A percentile compares a stretch with the other conserved stretches of the same genome.
These are phyloP conservation scores for Chondrosia reniformis DNA, from an alignment of 37 sponge, comb jelly and placozoan species.

Conservation along the genomic window DNA sequence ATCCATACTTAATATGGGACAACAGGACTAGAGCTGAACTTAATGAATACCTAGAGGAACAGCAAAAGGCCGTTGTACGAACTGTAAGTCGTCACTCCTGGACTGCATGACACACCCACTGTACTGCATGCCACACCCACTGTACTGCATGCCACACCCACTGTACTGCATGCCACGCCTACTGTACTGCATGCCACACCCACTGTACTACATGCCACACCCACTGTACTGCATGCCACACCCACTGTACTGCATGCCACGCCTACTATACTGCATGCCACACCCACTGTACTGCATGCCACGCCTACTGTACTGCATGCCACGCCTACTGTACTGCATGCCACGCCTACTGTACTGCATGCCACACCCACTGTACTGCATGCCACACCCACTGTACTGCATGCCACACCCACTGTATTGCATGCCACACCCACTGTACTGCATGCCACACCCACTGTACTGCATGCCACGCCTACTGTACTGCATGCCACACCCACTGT, in stretches of 20 bases:
- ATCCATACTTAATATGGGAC: conserved; percentile 99
- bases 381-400: background rate
- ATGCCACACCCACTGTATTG: no score
- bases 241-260: background rate
- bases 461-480: no score
- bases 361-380: background rate
- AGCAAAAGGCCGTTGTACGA: conserved; percentile 76
- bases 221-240: background rate
- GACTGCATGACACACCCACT: background rate
- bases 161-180: background rate
- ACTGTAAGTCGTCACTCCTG: conserved; percentile 58
- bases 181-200: background rate
- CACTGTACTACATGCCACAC: background rate
- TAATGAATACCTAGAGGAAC: conserved; percentile 84
- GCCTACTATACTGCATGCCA: background rate
- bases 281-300: no score
- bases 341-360: no score
- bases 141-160: background rate
- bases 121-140: background rate
- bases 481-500: background rate
- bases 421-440: background rate
- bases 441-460: background rate
- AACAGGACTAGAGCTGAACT: conserved; percentile 94
- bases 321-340: background rate
- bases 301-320: background rate